These are phyloP conservation scores for Scotopteryx bipunctaria DNA, from an alignment of 2,888 invertebrate genomes.

Conservation along the genomic window DNA sequence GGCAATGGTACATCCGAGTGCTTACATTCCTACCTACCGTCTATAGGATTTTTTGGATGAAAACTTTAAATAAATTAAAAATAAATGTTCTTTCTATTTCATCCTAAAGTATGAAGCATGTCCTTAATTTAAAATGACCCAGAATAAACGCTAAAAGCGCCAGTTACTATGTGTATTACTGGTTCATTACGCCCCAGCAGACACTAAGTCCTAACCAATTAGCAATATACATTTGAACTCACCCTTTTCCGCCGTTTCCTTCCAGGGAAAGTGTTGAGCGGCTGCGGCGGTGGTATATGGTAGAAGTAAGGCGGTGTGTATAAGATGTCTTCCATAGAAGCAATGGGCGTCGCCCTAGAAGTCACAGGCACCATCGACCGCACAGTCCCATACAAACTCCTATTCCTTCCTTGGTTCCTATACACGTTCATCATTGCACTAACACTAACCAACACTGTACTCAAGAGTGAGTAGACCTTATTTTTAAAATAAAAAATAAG, in stretches of 20 bases:
- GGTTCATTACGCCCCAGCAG: too few species aligned
- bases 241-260: slow-evolving; percentile 76
- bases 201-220: too few species aligned
- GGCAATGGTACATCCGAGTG: too few species aligned
- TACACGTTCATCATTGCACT: slow-evolving; percentile 70
- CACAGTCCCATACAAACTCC: slow-evolving; percentile 74
- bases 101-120: too few species aligned
- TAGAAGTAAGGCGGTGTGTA: slow-evolving; percentile 73
- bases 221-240: slow-evolving; percentile 38
- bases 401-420: slow-evolving; percentile 59
- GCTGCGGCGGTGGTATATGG: slow-evolving; percentile 72
- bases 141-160: too few species aligned
- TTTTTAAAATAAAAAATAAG: slow-evolving; percentile 72
- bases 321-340: slow-evolving; percentile 63
- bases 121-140: too few species aligned
- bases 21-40: too few species aligned
- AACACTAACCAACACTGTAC: slow-evolving; percentile 13
- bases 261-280: slow-evolving; percentile 74
- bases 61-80: too few species aligned
- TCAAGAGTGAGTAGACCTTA: slow-evolving; percentile 58
- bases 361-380: slow-evolving; percentile 63
- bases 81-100: too few species aligned
- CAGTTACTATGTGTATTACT: too few species aligned
- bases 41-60: too few species aligned
- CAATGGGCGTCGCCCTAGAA: slow-evolving; percentile 56